Evolutionary conservation across 2,888 invertebrate genomes (phyloP).

Genomic region (Thecocarcelia acutangulata): DNA sequence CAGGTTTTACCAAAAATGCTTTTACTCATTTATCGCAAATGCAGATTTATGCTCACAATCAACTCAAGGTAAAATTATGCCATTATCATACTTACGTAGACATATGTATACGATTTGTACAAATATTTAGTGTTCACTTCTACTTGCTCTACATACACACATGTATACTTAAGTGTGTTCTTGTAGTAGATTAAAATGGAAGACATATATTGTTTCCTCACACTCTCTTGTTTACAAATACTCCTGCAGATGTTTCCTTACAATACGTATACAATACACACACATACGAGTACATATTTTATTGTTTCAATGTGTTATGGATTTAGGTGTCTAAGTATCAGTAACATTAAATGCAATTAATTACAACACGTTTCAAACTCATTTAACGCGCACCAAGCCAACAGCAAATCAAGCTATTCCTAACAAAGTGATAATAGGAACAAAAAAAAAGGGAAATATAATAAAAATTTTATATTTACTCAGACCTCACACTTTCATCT

Average conservation of each 20-base stretch:
- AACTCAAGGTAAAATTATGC: conserved; percentile 46
- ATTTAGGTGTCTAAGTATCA: conserved; percentile 60
- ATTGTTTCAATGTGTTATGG: conserved; percentile 34
- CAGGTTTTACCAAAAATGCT: neutral
- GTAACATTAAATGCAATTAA: conserved; percentile 66
- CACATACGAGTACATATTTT: conserved; percentile 8
- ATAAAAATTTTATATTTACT: conserved; percentile 44
- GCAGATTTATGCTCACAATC: conserved; percentile 15
- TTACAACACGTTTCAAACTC: conserved; percentile 69
- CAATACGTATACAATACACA: conserved; percentile 10
- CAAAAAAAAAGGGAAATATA: conserved; percentile 27
- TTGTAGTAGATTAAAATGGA: neutral
- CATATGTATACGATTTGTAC: neutral
- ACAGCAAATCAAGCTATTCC: conserved; percentile 30
- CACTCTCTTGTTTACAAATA: neutral
- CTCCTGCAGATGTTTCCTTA: conserved; percentile 10
- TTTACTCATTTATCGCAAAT: conserved; percentile 1
- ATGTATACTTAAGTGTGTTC: neutral
- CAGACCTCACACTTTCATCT: conserved; percentile 24
- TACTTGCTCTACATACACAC: neutral
- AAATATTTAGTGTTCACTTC: conserved; percentile 31
- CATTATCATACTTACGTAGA: conserved; percentile 33
- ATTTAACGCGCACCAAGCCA: conserved; percentile 59
- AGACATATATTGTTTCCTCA: conserved; percentile 6
- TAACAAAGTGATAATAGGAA: conserved; percentile 37